A percentile compares a stretch with the other conserved stretches of the same genome.
Conservation (phyloP, 2,113 vertebrate species). For the Sporophila hypoxantha region DNA sequence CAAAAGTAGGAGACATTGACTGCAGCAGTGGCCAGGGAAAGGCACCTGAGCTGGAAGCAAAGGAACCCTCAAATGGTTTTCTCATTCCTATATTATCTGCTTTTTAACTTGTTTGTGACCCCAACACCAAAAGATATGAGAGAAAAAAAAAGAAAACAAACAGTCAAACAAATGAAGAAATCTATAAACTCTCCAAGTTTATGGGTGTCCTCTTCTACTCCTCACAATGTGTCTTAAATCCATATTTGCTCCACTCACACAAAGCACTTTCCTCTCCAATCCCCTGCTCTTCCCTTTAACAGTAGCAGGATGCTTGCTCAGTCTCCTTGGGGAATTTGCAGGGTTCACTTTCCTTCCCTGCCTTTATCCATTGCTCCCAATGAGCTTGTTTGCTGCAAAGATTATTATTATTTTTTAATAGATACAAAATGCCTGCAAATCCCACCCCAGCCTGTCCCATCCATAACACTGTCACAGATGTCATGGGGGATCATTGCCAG, state of each 20-base stretch:
- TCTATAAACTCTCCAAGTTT: not conserved
- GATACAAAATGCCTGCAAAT: not conserved
- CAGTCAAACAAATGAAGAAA: not conserved
- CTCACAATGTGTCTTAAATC: not conserved
- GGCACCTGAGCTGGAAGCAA: not conserved
- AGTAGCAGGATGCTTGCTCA: not conserved
- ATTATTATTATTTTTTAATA: not conserved
- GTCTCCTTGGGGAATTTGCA: not conserved
- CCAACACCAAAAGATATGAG: rapidly evolving
- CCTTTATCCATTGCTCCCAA: not conserved
- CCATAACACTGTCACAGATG: not conserved
- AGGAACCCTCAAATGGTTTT: not conserved
- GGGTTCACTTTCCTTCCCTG: not conserved
- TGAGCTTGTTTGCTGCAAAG: not conserved
- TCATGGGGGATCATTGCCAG: not conserved
- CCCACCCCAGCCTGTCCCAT: not conserved
- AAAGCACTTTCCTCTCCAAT: not conserved
- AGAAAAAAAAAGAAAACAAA: not conserved
- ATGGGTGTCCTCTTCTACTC: not conserved
- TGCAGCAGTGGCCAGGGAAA: not conserved
- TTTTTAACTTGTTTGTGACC: not conserved
- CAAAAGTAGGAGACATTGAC: not conserved
- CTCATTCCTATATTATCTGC: not conserved
- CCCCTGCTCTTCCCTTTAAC: not conserved
- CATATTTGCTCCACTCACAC: not conserved